phyloP scores from a whole-genome alignment of 2,888 invertebrate species.

The Hanleya hanleyi region DNA sequence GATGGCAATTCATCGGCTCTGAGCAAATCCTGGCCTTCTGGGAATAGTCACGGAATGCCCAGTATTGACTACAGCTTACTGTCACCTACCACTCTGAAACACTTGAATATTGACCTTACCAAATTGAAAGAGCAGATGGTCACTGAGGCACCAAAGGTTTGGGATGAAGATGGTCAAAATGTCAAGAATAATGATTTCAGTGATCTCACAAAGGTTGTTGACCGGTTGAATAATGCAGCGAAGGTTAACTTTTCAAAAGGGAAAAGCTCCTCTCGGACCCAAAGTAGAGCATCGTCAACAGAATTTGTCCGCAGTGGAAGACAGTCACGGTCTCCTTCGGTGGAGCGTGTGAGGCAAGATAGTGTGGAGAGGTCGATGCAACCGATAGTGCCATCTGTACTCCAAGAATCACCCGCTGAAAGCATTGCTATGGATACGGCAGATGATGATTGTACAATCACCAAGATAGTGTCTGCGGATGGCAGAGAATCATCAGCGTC shows the following conservation, averaged over 20 bases:
- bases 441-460: neutral
- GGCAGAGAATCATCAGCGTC: neutral
- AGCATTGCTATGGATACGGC: no score
- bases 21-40: neutral
- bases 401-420: no score
- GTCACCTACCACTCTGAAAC: conserved; percentile 58
- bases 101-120: conserved; percentile 37
- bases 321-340: conserved; percentile 40
- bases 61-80: conserved; percentile 44
- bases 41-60: no score
- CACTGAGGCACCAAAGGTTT: conserved; percentile 32
- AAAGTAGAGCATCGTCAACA: conserved; percentile 6
- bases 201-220: conserved; percentile 56
- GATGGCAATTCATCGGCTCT: neutral
- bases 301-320: no score
- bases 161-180: no score
- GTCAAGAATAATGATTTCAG: neutral
- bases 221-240: conserved; percentile 65
- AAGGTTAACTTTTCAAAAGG: conserved; percentile 1
- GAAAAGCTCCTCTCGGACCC: conserved; percentile 11
- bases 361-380: conserved; percentile 15
- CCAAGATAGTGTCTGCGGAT: neutral
- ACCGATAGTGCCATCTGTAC: neutral
- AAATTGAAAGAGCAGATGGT: conserved; percentile 17
- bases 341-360: no score